Percentiles rank a stretch among this genome's conserved stretches.
These are phyloP conservation scores for Rhopalosiphum nymphaeae DNA, from an alignment of 2,888 invertebrate species.

Conservation along the genomic window DNA sequence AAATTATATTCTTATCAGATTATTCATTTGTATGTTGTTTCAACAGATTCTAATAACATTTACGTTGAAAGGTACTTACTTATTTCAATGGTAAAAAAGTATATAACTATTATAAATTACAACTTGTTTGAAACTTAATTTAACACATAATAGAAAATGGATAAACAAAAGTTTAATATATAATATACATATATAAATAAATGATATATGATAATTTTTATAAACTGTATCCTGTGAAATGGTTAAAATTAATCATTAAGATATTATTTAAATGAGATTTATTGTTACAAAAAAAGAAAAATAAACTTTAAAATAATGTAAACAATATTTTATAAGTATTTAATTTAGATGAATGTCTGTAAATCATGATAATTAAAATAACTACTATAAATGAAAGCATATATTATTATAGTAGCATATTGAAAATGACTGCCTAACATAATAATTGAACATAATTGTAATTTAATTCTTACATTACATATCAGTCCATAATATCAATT, in stretches of 20 bases:
- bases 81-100: neutral
- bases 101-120: no score
- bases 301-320: slow-evolving; percentile 4
- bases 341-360: neutral
- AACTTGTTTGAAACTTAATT: neutral
- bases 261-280: neutral
- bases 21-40: neutral
- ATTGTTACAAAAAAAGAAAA: slow-evolving; percentile 11
- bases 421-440: slow-evolving; percentile 43
- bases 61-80: neutral
- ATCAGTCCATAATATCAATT: slow-evolving; percentile 68
- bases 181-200: neutral
- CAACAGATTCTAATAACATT: neutral
- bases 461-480: slow-evolving; percentile 57
- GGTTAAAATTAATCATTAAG: neutral
- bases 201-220: neutral
- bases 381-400: neutral
- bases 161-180: slow-evolving; percentile 21
- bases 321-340: slow-evolving; percentile 20
- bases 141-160: neutral
- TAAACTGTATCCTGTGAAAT: neutral
- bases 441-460: slow-evolving; percentile 60
- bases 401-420: slow-evolving; percentile 7
- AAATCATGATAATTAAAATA: neutral
- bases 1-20: neutral